Percentiles rank a stretch among this genome's conserved stretches.
phyloP scores from a whole-genome alignment of 2,888 invertebrate species.

The Notodonta dromedarius region DNA sequence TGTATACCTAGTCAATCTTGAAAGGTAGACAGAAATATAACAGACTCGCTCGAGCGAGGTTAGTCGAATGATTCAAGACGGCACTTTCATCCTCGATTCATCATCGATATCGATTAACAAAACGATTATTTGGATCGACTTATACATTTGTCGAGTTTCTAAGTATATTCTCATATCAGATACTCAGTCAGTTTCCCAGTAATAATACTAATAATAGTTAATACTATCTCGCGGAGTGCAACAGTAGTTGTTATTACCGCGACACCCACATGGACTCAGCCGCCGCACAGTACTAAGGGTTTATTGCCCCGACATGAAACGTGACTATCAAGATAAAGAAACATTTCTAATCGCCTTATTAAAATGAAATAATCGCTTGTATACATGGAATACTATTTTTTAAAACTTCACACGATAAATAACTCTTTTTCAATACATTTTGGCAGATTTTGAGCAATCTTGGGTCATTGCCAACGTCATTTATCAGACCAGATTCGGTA shows the following conservation, averaged over 20 bases:
- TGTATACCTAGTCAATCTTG: too few species aligned
- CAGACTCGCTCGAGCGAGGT: too few species aligned
- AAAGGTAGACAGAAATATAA: too few species aligned
- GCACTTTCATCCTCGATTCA: too few species aligned
- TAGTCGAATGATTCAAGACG: too few species aligned
- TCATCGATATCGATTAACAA: too few species aligned
- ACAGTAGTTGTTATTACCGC: conserved; percentile 46
- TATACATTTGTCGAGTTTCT: not conserved
- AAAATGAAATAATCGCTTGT: too few species aligned
- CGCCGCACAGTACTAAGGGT: conserved; percentile 56
- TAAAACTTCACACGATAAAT: too few species aligned
- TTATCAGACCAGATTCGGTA: not conserved
- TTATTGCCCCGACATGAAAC: conserved; percentile 63
- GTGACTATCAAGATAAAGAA: conserved; percentile 30
- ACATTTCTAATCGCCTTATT: not conserved
- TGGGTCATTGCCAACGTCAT: not conserved
- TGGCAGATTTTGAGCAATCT: too few species aligned
- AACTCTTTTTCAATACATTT: too few species aligned
- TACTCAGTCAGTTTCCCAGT: not conserved
- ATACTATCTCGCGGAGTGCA: not conserved
- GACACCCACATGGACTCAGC: conserved; percentile 66
- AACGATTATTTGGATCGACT: not conserved
- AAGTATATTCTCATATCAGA: not conserved
- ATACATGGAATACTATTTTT: too few species aligned
- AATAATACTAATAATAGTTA: not conserved